Base-by-base conservation (phyloP, 2,888 invertebrate species). In the Steinernema hermaphroditum region DNA sequence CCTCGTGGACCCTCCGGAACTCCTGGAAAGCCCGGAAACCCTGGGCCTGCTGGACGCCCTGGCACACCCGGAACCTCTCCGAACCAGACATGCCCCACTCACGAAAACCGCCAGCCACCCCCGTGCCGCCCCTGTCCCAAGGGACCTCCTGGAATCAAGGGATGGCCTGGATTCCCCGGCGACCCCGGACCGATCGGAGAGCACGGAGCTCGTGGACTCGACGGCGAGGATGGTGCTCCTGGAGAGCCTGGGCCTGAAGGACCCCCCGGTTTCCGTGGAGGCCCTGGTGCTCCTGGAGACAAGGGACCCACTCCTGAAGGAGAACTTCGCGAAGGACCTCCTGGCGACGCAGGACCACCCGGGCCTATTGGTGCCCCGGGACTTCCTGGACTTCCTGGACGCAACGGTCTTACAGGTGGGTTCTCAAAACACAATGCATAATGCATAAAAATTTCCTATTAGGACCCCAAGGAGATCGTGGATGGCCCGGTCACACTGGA, bases 101-200 rank as follows among this genome's bases (percentile, higher is more conserved):
- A 80, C 69, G 79, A 79, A 44, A 78, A 79, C 22, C 78, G 86
- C n/a, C 83, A 84, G 68, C 86, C 86, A 22, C 86, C 86, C 69
- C 86, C 85, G 16, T 86, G 86, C 76, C 75, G 85, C 8, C 83
- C 83, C 4, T 86, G 85, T 54, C 83, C 83, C 8, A 77, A 76
- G 22, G 80, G 82, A 9, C 80, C 80, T 22, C 83, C 82, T 6
- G 85, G 85, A 19, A 85, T 86, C 76, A 85, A 86, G 76, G 85
- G 86, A 19, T 86, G 86, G 86, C 86, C 86, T 14, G 86, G 86
- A 34, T 86, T 86, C 78, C 86, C 86, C 14, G 86, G 86, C 68
- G 85, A 85, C 70, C 77, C 81, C 14, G 86, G 86, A 72, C 84
- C 85, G 37, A 57, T 78, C 43, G 86, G 86, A 68, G 75, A 79